phyloP scores from a whole-genome alignment of 2,113 vertebrate species.

The Thomomys bottae region DNA sequence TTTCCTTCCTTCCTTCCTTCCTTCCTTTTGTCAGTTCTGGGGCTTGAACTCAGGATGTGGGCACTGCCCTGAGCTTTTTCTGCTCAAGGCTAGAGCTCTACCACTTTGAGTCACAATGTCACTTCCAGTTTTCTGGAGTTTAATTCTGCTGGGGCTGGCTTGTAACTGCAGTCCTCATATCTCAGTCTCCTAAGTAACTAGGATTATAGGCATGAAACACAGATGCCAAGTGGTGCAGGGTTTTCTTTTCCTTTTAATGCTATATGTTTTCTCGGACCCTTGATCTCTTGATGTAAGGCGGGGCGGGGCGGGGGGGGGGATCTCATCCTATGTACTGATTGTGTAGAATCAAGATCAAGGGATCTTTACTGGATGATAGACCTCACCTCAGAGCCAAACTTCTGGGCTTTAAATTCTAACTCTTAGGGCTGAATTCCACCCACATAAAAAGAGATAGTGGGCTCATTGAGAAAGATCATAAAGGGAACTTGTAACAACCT shows the following conservation, averaged over 20 bases:
- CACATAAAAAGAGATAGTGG: constrained; percentile 48
- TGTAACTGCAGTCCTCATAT: too few species aligned
- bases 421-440: constrained; percentile 35
- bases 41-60: too few species aligned
- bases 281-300: not conserved
- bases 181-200: too few species aligned
- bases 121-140: too few species aligned
- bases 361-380: not conserved
- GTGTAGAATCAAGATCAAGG: not conserved
- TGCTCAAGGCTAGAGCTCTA: too few species aligned
- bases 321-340: not conserved
- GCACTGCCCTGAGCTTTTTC: too few species aligned
- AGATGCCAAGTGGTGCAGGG: too few species aligned
- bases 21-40: too few species aligned
- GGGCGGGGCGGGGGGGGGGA: not conserved
- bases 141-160: too few species aligned
- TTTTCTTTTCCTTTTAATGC: not conserved
- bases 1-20: too few species aligned
- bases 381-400: not conserved
- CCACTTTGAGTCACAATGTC: too few species aligned
- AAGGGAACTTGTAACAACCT: constrained; percentile 61
- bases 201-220: too few species aligned
- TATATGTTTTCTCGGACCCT: not conserved
- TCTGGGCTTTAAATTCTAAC: not conserved
- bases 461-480: constrained; percentile 36